phyloP scores from a whole-genome alignment of 1,140 invertebrate genomes.

The Agraylea sexmaculata region DNA sequence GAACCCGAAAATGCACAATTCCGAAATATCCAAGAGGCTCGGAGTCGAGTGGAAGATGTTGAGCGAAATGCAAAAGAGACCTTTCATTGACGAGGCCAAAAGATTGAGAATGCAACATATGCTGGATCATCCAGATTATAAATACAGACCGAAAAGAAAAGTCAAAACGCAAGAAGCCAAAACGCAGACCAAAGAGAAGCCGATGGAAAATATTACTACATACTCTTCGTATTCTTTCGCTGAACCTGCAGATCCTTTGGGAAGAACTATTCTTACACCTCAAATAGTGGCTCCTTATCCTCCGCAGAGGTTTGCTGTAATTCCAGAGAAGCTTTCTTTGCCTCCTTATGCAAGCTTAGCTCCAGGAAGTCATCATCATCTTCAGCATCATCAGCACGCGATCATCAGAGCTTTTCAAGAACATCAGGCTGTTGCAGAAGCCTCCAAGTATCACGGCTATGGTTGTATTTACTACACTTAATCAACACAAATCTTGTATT shows the following conservation, averaged over 20 bases:
- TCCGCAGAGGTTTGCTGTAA: constrained; percentile 9
- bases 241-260: constrained; percentile 13
- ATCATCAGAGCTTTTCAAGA: constrained; percentile 40
- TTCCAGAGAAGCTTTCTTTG: constrained; percentile 22
- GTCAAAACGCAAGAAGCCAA: constrained; percentile 39
- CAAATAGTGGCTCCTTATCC: constrained; percentile 12
- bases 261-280: constrained; percentile 14
- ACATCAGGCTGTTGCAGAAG: constrained; percentile 31
- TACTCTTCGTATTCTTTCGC: constrained; percentile 18
- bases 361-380: constrained; percentile 26
- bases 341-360: constrained; percentile 31
- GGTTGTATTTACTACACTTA: constrained; percentile 14
- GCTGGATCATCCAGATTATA: constrained; percentile 63
- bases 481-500: too few relatives aligned
- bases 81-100: constrained; percentile 78
- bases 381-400: constrained; percentile 39
- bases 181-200: constrained; percentile 7
- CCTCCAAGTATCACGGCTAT: constrained; percentile 13
- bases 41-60: constrained; percentile 60
- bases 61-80: constrained; percentile 53
- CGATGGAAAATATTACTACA: background rate
- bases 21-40: constrained; percentile 61
- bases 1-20: constrained; percentile 72
- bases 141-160: constrained; percentile 57
- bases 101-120: constrained; percentile 59